Base-by-base conservation (phyloP, 2,888 invertebrate species). In the Synergus gifuensis region DNA sequence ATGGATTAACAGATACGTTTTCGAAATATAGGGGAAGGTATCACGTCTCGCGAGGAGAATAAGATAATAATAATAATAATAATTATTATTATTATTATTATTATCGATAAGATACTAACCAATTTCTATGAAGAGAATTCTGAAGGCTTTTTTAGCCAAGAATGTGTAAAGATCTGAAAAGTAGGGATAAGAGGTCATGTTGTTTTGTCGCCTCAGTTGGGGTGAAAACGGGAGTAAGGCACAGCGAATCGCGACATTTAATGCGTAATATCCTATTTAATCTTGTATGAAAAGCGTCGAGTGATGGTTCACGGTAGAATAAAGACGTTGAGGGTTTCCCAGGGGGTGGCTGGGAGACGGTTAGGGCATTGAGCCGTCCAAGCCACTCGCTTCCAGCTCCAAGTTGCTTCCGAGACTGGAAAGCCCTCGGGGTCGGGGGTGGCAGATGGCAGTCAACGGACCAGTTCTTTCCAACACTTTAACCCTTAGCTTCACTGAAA, bases 231-330 rank as follows among this genome's bases (percentile, higher is more conserved):
- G 36, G 36, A 73, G 69, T 36, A 73, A 73, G 44, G 77, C 81
- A 83, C 83, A 83, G 81, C 83, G 86, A 87, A 86, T 86, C 86
- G 87, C 86, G 90, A 89, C 89, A 87, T 90, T 91, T 89, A 91
- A 89, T 88, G 89, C 88, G 90, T 88, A 90, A 91, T 90, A 90
- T 91, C 88, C 88, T 86, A 90, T 91, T 91, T 91, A 91, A 90
- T 90, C 87, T 90, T 87, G 88, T 86, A 88, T 91, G 90, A 91
- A 91, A 90, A 89, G 89, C 88, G 81, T 79, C 84, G 86, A 85
- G 85, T 86, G 86, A 84, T 86, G 86, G 86, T 87, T 87, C 81
- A 78, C 81, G 83, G 83, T 86, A 85, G 88, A 86, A 90, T 89
- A 91, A 91, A 89, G 89, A 86, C 84, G 83, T 79, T 73, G 77